A percentile compares a stretch with the other conserved stretches of the same genome.
Conservation (phyloP, 2,113 vertebrate genomes). For the Cottus gobio region DNA sequence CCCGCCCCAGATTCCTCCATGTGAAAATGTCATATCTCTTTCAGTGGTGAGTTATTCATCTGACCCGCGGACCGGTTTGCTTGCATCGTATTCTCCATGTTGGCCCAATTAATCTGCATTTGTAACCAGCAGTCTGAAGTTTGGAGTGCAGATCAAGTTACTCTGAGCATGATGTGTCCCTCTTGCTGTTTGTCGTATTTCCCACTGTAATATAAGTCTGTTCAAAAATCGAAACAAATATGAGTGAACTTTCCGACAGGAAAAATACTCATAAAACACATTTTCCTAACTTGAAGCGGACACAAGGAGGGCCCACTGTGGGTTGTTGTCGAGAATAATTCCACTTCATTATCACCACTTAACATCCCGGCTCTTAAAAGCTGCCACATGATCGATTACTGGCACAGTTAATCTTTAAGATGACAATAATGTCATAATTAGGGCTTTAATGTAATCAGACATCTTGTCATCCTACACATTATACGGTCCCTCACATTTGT, state of each 20-base stretch:
- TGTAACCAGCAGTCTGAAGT: neutral
- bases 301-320: neutral
- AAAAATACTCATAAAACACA: neutral
- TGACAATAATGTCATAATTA: conserved; percentile 83
- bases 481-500: neutral
- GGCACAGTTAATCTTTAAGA: conserved; percentile 16
- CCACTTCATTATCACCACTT: conserved; percentile 87
- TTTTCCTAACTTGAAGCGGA: neutral
- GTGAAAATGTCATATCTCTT: conserved; percentile 47
- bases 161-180: neutral
- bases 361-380: conserved; percentile 89
- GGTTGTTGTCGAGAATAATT: neutral
- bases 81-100: neutral
- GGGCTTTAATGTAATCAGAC: conserved; percentile 84
- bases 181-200: neutral
- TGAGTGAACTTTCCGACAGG: neutral
- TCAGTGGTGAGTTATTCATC: conserved; percentile 42
- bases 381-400: conserved; percentile 78
- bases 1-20: conserved; percentile 24
- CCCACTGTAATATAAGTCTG: neutral
- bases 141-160: neutral
- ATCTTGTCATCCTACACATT: conserved; percentile 79
- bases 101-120: neutral
- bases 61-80: conserved; percentile 22
- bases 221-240: neutral